Conservation (phyloP, 2,113 vertebrate species). For the Cyprinodon variegatus region DNA sequence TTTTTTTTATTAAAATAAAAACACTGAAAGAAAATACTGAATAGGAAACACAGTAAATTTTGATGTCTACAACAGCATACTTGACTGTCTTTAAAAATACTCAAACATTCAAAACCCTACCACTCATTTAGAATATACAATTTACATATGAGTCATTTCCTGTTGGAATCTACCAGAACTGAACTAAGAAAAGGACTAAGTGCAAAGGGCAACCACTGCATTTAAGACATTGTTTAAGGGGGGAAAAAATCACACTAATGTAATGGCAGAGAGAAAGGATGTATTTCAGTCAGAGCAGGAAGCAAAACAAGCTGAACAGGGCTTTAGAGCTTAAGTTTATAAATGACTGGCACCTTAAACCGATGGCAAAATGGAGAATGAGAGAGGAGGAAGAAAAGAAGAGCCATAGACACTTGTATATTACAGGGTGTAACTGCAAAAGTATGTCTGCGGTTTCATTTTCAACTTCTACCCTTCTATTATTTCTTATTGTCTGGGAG, state of each 20-base stretch:
- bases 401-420: not conserved
- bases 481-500: conserved; percentile 6
- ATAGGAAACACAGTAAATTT: too few species aligned
- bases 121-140: not conserved
- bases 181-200: not conserved
- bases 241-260: not conserved
- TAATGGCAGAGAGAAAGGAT: not conserved
- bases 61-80: not conserved
- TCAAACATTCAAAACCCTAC: not conserved
- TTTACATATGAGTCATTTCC: not conserved
- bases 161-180: not conserved
- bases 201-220: not conserved
- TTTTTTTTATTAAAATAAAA: too few species aligned
- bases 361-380: conserved; percentile 28
- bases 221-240: not conserved
- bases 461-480: not conserved
- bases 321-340: conserved; percentile 16
- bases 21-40: too few species aligned
- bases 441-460: conserved; percentile 15
- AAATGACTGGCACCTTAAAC: conserved; percentile 3
- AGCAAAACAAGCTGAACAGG: conserved; percentile 6
- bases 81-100: not conserved
- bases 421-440: conserved; percentile 8
- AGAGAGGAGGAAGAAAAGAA: not conserved
- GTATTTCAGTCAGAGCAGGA: conserved; percentile 8